phyloP scores from a whole-genome alignment of 2,888 invertebrate genomes.

The Ptilodon capucinus region DNA sequence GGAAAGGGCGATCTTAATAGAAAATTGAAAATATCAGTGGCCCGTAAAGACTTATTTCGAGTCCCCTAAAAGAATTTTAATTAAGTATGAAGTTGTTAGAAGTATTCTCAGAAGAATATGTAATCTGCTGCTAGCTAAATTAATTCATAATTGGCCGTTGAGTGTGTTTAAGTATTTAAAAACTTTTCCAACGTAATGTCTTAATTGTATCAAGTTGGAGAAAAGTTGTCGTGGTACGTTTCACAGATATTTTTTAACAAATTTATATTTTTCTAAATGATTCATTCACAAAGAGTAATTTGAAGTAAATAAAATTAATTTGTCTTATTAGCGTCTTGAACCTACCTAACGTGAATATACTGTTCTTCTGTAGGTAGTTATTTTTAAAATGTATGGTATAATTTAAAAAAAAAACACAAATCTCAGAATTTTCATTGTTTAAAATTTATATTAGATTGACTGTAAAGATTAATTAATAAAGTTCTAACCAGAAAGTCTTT shows the following conservation, averaged over 20 bases:
- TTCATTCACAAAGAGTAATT: background rate
- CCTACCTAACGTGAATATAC: no score
- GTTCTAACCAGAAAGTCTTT: background rate
- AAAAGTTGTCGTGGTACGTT: background rate
- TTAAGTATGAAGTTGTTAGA: conserved; percentile 71
- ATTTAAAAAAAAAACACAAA: no score
- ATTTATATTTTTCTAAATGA: background rate
- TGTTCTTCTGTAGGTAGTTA: no score
- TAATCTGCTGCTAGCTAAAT: conserved; percentile 69
- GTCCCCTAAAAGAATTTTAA: conserved; percentile 69
- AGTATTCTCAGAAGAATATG: conserved; percentile 68
- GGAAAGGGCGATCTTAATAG: conserved; percentile 41
- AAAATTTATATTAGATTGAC: background rate
- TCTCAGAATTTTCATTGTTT: background rate
- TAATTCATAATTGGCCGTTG: conserved; percentile 70
- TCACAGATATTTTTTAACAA: background rate
- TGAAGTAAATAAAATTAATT: background rate
- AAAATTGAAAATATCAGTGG: conserved; percentile 63
- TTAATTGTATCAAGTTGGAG: background rate
- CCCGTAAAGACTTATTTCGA: conserved; percentile 58
- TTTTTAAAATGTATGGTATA: no score
- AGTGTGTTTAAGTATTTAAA: conserved; percentile 39
- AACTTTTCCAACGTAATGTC: conserved; percentile 20
- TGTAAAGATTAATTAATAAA: background rate
- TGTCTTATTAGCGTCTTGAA: no score